phyloP scores from a whole-genome alignment of 2,888 invertebrate genomes.

The Lepidonotus clava region DNA sequence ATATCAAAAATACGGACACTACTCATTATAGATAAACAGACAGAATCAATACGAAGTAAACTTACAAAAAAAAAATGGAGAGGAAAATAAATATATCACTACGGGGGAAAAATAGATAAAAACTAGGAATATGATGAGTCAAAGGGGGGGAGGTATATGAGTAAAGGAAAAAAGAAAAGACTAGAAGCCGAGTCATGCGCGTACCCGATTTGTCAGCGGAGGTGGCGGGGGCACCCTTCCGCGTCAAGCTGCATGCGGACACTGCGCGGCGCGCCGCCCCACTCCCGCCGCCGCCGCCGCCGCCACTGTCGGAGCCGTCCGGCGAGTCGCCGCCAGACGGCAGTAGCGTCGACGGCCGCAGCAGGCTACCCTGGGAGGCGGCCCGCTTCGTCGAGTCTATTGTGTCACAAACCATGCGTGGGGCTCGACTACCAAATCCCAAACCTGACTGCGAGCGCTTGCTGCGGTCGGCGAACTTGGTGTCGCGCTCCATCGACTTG shows the following conservation, averaged over 20 bases:
- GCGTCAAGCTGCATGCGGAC: constrained; percentile 56
- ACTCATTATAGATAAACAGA: too few species aligned
- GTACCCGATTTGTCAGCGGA: constrained; percentile 48
- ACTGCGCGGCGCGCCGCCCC: constrained; percentile 32
- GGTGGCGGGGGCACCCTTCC: constrained; percentile 46
- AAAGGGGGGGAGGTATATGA: too few species aligned
- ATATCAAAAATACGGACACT: too few species aligned
- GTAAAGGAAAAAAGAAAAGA: background rate
- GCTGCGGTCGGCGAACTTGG: background rate
- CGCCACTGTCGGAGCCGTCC: constrained; percentile 29
- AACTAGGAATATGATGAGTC: background rate
- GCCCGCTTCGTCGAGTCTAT: constrained; percentile 41
- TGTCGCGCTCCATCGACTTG: constrained; percentile 38
- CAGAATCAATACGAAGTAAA: background rate
- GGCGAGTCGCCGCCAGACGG: constrained; percentile 2
- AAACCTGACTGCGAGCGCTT: constrained; percentile 46
- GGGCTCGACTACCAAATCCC: constrained; percentile 56
- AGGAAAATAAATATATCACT: background rate
- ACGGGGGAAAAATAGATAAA: background rate
- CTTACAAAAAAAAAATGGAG: background rate
- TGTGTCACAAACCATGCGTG: constrained; percentile 55
- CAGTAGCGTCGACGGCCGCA: constrained; percentile 10
- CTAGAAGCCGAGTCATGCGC: constrained; percentile 41
- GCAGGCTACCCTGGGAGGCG: constrained; percentile 49
- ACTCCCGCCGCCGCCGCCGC: too few species aligned